Base-by-base conservation (phyloP, 2,113 vertebrate species). In the Noctilio leporinus region DNA sequence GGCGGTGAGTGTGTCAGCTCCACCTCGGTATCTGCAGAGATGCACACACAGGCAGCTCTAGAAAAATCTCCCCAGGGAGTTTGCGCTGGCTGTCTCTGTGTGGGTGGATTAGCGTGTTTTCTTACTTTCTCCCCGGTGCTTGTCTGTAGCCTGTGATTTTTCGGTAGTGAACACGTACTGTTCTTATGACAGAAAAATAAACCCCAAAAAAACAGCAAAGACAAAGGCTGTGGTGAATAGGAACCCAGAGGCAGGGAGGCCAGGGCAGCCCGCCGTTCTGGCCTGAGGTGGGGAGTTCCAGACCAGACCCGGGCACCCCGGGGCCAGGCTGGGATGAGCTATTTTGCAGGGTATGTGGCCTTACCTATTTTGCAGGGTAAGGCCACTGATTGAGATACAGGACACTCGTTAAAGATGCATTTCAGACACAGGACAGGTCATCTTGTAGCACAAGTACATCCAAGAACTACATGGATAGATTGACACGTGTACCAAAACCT, bases 101-200 rank as follows among this genome's bases (percentile, higher is more conserved):
- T 96, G 95, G 96, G 96, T 28, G 96, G 89, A 96, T 43, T 65
- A 38, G 87, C 78, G 87, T 91, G 96, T 95, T 97, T 94, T 93
- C 93, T 96, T 94, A 93, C 95, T 94, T 97, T 81, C 93, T 83
- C 89, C 96, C 86, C 20, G 70, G 16, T 94, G 89, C 93, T 86
- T 94, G 76, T 83, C 92, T 83, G 69, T 64, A 96, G 94, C 96
- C 85, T 95, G 87, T 83, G 96, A 96, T 95, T 96, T 96, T 76
- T 86, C 92, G 90, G 78, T 87, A 90, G 85, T 90, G 94, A 96
- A 85, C 77, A 24, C 40, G 51, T 62, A 89, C 87, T 94, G 90
- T 94, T 95, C 95, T 93, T 93, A 85, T 87, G 87, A 92, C 90
- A 88, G 92, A 94, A 95, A 96, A 95, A 90, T 55, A 62, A 94